These are phyloP conservation scores for Caerostris extrusa DNA, from an alignment of 1,140 invertebrate species.

Conservation along the genomic window DNA sequence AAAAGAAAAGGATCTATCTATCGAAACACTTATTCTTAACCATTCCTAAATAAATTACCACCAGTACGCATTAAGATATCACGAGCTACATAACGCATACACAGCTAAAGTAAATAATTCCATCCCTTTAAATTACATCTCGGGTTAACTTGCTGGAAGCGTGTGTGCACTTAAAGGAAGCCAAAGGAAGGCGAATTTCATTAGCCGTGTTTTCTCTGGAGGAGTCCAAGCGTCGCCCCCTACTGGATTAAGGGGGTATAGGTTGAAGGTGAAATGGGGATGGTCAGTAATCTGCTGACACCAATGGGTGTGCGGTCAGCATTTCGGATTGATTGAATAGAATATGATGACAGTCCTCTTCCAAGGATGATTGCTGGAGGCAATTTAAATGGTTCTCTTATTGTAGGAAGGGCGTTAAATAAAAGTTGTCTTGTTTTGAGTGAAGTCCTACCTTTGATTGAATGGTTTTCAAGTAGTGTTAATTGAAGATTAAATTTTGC, in stretches of 20 bases:
- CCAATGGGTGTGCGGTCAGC: constrained; percentile 15
- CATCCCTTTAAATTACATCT: background rate
- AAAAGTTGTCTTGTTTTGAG: no score
- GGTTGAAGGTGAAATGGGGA: background rate
- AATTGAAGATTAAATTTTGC: no score
- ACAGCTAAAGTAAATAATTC: background rate
- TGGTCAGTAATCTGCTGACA: background rate
- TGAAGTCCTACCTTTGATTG: no score
- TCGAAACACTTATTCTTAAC: no score
- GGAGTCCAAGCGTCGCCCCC: background rate
- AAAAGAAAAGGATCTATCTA: no score
- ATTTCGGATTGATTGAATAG: constrained; percentile 6
- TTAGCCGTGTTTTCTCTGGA: background rate
- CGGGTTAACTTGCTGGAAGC: background rate
- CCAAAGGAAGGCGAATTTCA: constrained; percentile 19
- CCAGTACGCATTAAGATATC: no score
- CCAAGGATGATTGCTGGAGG: no score
- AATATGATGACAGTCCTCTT: background rate
- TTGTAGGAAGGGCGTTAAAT: no score
- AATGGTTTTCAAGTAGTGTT: no score
- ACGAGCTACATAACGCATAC: background rate
- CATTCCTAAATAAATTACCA: no score
- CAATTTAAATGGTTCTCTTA: no score
- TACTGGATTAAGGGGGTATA: background rate
- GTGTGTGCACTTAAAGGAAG: background rate